Conservation (phyloP, 1,140 invertebrate species). For the Acyrthosiphon pisum region DNA sequence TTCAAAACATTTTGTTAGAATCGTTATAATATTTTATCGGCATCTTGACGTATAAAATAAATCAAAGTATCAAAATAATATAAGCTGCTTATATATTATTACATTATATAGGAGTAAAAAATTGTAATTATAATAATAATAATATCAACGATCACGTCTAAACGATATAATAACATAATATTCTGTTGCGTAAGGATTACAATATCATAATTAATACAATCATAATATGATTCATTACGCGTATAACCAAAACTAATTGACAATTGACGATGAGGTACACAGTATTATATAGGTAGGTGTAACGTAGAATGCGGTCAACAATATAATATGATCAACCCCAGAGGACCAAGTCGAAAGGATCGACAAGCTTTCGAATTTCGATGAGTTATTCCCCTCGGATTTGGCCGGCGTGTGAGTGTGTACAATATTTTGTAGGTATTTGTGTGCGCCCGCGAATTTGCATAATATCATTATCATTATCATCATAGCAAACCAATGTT, state of each 20-base stretch:
- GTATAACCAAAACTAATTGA: conserved; percentile 1
- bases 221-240: not conserved
- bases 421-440: too few species aligned
- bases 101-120: not conserved
- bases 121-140: not conserved
- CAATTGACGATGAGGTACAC: not conserved
- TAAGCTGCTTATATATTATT: not conserved
- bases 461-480: not conserved
- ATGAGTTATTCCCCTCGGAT: not conserved
- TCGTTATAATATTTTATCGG: not conserved
- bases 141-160: not conserved
- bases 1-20: not conserved
- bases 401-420: not conserved
- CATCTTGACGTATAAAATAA: not conserved
- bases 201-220: not conserved
- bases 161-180: not conserved
- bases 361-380: conserved; percentile 16
- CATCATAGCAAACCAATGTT: not conserved
- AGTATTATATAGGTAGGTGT: not conserved
- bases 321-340: not conserved
- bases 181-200: too few species aligned
- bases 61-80: not conserved
- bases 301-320: not conserved
- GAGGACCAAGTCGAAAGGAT: not conserved
- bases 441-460: not conserved